Evolutionary conservation across 2,888 invertebrate species (phyloP).

Genomic region (Polydrusus tereticollis): DNA sequence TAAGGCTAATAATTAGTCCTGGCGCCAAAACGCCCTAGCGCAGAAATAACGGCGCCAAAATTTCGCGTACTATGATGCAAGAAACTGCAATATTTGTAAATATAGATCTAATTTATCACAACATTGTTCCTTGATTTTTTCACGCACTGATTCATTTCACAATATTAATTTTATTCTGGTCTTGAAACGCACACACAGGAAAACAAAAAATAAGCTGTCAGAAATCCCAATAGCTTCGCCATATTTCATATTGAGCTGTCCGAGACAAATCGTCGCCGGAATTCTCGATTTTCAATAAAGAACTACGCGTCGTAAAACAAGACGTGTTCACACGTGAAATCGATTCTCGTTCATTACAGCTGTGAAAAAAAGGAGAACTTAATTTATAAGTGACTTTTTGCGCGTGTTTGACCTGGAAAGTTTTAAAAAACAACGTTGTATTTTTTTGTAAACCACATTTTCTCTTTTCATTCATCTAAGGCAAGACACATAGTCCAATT

Average conservation of each 20-base stretch:
- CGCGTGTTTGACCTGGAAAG: neutral
- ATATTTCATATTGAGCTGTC: slow-evolving; percentile 18
- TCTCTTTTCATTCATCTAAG: too few relatives aligned
- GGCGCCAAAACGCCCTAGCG: too few relatives aligned
- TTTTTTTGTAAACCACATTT: neutral
- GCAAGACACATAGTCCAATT: too few relatives aligned
- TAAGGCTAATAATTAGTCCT: too few relatives aligned
- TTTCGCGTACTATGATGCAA: too few relatives aligned
- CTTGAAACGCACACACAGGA: neutral
- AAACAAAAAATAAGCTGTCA: slow-evolving; percentile 2
- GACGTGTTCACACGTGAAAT: slow-evolving; percentile 25
- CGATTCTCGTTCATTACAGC: slow-evolving; percentile 2
- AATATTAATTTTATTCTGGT: neutral
- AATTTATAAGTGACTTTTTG: neutral
- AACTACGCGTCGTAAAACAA: slow-evolving; percentile 9
- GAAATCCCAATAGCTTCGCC: neutral
- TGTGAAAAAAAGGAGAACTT: neutral
- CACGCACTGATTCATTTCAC: too few relatives aligned
- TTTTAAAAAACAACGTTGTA: neutral
- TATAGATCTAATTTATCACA: too few relatives aligned
- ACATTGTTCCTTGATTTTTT: too few relatives aligned
- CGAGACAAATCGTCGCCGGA: slow-evolving; percentile 1
- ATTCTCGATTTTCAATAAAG: slow-evolving; percentile 16
- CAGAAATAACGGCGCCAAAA: too few relatives aligned
- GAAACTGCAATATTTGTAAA: too few relatives aligned